Conservation (phyloP, 1,140 invertebrate species). For the Orius insidiosus region DNA sequence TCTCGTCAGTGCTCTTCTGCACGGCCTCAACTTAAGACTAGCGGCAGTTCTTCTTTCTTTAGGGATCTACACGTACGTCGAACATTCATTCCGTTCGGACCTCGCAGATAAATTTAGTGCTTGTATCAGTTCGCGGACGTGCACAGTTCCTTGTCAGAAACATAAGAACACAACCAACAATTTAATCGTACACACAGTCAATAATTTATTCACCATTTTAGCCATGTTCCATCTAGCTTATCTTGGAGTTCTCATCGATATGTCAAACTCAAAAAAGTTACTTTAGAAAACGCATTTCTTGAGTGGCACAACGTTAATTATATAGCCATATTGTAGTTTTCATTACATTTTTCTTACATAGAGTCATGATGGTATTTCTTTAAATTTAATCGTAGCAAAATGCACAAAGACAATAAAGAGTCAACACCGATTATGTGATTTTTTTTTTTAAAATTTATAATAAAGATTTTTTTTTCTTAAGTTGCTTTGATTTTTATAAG, state of each 20-base stretch:
- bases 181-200: constrained; percentile 39
- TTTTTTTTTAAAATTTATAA: no score
- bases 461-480: no score
- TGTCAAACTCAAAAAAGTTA: constrained; percentile 18
- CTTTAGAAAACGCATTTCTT: constrained; percentile 10
- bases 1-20: constrained; percentile 69
- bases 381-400: background rate
- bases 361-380: background rate
- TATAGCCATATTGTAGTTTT: constrained; percentile 13
- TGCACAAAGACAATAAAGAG: no score
- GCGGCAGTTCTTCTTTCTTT: constrained; percentile 77
- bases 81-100: constrained; percentile 59
- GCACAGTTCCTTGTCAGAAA: constrained; percentile 36
- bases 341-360: constrained; percentile 10
- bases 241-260: constrained; percentile 36
- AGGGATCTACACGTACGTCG: constrained; percentile 79
- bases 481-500: no score
- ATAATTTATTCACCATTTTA: constrained; percentile 50
- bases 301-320: no score
- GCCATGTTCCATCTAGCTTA: constrained; percentile 61
- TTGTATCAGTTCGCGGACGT: constrained; percentile 55
- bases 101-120: constrained; percentile 56
- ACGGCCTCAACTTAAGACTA: constrained; percentile 82
- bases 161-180: constrained; percentile 38
- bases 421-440: no score